These are phyloP conservation scores for Discoglossus pictus DNA, from an alignment of 2,797 vertebrate species.

Conservation along the genomic window DNA sequence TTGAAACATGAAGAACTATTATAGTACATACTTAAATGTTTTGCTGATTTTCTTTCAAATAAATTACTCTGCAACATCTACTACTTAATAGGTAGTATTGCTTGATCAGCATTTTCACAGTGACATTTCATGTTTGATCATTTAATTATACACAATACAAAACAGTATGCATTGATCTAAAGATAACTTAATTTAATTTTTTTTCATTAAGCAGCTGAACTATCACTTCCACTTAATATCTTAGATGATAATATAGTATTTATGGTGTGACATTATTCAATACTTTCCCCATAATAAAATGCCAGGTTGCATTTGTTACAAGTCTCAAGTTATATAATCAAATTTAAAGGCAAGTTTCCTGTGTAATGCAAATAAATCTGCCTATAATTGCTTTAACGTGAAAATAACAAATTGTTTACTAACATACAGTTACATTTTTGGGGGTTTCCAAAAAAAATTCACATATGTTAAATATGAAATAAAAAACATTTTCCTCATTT, in stretches of 20 bases:
- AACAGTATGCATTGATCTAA: slow-evolving; percentile 69
- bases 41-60: too few species aligned
- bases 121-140: slow-evolving; percentile 65
- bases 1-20: too few species aligned
- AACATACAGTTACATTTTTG: too few species aligned
- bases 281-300: slow-evolving; percentile 72
- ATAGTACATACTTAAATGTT: too few species aligned
- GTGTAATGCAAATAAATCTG: slow-evolving; percentile 70
- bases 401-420: too few species aligned
- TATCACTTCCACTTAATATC: slow-evolving; percentile 74
- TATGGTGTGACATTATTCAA: slow-evolving; percentile 73
- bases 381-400: slow-evolving; percentile 57
- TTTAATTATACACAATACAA: slow-evolving; percentile 54
- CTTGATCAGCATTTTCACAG: slow-evolving; percentile 1
- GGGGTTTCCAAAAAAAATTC: background rate
- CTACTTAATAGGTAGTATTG: background rate
- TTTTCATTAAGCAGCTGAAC: slow-evolving; percentile 73
- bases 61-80: too few species aligned
- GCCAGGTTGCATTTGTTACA: slow-evolving; percentile 73
- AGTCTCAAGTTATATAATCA: slow-evolving; percentile 62
- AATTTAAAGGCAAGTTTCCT: slow-evolving; percentile 68
- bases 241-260: slow-evolving; percentile 71
- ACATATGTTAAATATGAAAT: background rate
- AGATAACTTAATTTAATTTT: slow-evolving; percentile 75
- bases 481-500: background rate